Conservation (phyloP, 2,888 invertebrate genomes). For the Dorcus parallelipipedus region DNA sequence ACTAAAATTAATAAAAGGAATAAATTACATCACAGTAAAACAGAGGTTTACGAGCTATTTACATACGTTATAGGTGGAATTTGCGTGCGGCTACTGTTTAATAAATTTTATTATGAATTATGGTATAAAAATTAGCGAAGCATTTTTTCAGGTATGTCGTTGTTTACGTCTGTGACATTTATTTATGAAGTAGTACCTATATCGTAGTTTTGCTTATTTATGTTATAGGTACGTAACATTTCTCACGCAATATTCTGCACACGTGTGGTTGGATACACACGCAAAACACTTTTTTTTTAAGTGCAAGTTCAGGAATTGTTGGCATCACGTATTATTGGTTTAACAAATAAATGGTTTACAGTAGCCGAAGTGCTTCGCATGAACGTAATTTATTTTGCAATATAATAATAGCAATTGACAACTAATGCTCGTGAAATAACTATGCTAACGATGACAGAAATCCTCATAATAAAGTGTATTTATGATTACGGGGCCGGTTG, state of each 20-base stretch:
- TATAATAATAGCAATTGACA: constrained; percentile 2
- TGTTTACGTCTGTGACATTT: too few relatives aligned
- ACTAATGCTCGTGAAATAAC: background rate
- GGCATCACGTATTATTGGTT: background rate
- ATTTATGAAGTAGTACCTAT: too few relatives aligned
- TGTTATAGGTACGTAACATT: background rate
- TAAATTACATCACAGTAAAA: too few relatives aligned
- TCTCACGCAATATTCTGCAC: background rate
- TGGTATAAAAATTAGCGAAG: too few relatives aligned
- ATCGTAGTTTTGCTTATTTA: background rate
- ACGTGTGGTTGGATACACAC: background rate
- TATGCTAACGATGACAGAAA: constrained; percentile 1
- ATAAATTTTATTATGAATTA: too few relatives aligned
- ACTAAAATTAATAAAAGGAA: too few relatives aligned
- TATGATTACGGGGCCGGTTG: background rate
- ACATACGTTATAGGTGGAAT: too few relatives aligned
- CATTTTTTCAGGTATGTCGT: too few relatives aligned
- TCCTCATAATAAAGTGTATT: background rate
- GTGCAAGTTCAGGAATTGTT: background rate
- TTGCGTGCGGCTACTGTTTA: too few relatives aligned
- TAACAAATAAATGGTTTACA: background rate
- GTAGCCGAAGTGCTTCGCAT: background rate
- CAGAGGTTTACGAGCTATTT: too few relatives aligned
- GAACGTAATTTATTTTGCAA: background rate
- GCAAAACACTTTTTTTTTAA: background rate